Evolutionary conservation across 2,888 invertebrate genomes (phyloP).

Genomic region (Papilio protenor): DNA sequence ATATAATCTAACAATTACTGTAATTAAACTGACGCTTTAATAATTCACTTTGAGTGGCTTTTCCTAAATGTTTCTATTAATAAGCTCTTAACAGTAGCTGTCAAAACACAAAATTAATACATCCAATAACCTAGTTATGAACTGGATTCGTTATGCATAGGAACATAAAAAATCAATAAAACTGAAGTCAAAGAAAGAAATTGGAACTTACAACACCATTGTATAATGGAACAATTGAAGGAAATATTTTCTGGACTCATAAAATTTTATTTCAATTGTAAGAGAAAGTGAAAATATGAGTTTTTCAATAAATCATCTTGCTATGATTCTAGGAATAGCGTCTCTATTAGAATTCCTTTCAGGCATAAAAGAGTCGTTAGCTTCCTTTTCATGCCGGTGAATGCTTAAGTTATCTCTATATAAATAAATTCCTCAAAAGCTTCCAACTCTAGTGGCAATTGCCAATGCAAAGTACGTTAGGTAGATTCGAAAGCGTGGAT

Average conservation of each 20-base stretch:
- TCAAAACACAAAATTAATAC: neutral
- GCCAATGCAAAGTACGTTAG: slow-evolving; percentile 39
- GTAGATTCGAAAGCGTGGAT: slow-evolving; percentile 42
- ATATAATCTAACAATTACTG: neutral
- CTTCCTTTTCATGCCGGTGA: slow-evolving; percentile 12
- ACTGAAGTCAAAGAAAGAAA: neutral
- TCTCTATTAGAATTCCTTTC: slow-evolving; percentile 26
- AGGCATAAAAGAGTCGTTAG: slow-evolving; percentile 33
- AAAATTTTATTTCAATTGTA: neutral
- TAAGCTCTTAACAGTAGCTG: neutral
- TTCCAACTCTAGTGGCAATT: slow-evolving; percentile 32
- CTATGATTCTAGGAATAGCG: slow-evolving; percentile 15
- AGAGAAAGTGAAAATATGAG: neutral
- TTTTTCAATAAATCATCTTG: neutral
- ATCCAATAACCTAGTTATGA: neutral
- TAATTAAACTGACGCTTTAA: neutral
- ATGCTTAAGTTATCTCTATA: slow-evolving; percentile 37
- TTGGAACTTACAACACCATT: neutral
- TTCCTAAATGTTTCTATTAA: no score
- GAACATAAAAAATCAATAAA: neutral
- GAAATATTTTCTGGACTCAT: neutral
- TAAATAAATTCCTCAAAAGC: slow-evolving; percentile 38
- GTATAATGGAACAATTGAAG: neutral
- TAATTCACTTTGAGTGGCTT: neutral
- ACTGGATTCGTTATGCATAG: neutral